Evolutionary conservation across 2,113 vertebrate genomes (phyloP), one percentile per base, ranked within the genome.

Genomic region (Otolemur garnettii): DNA sequence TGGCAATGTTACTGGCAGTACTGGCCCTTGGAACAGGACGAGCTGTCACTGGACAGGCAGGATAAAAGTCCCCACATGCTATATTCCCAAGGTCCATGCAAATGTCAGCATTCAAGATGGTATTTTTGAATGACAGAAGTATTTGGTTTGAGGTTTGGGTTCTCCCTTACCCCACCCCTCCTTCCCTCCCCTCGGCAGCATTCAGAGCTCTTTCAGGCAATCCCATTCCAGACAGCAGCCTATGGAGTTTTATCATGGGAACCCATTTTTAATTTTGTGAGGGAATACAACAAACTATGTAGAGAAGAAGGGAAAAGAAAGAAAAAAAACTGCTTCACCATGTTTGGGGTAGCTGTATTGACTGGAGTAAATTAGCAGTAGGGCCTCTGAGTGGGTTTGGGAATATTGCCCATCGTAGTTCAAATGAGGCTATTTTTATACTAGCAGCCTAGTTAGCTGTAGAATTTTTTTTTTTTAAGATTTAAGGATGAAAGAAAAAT

Each of bases 41-140:
- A 53, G 0, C 0, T 72, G 30, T 13, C 60, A 64, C 55, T 0
- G 0, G 35, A 33, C 1, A 72, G 69, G 21, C 4, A 33, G 60
- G 35, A 90, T 66, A 7, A 78, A 94, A 96, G 59, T 19, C 33
- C 5, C 95, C 42, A 33, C 21, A 3, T 72, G 21, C 57, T 91
- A 28, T 35, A 68, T 55, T 66, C 64, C 86, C 85, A 53, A 88
- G 74, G 28, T 87, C n/a, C 33, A 71, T 81, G 64, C 30, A 68
- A 94, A 92, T 33, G 87, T 78, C 84, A 81, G 1, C 62, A 75
- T 94, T 92, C 66, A 86, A 64, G 66, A 72, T 90, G 66, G 9
- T 62, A 57, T 86, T 92, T 94, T 94, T 68, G 38, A 87, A 87
- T 5, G 33, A n/a, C 80, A 77, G 80, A 84, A 30, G 68, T 77